Conservation (phyloP, 1,140 invertebrate genomes). For the Aphis gossypii region DNA sequence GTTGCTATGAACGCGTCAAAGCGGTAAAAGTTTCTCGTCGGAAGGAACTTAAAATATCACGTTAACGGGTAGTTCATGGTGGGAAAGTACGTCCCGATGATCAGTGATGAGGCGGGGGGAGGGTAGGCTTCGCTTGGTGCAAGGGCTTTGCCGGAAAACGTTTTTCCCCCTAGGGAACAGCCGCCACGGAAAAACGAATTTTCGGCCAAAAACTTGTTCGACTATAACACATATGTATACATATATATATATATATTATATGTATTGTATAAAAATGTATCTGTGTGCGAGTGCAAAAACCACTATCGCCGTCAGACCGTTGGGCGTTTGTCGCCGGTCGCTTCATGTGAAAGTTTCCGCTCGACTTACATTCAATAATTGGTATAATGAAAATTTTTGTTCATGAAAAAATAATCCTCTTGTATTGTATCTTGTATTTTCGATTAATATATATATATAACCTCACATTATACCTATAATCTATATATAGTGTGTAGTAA, state of each 20-base stretch:
- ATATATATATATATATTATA: background rate
- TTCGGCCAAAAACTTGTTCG: constrained; percentile 8
- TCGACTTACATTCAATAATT: background rate
- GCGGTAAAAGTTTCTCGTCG: constrained; percentile 15
- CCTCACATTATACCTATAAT: background rate
- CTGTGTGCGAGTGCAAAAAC: background rate
- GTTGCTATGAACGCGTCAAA: constrained; percentile 18
- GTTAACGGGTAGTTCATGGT: background rate
- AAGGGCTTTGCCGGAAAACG: background rate
- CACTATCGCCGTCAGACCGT: background rate
- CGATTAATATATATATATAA: background rate
- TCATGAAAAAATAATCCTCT: background rate
- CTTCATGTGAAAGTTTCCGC: background rate
- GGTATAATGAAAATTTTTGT: background rate
- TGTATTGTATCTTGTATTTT: background rate
- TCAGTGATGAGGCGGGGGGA: too few relatives aligned
- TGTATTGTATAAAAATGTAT: background rate
- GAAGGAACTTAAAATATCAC: background rate
- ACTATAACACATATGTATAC: background rate
- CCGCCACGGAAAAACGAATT: background rate
- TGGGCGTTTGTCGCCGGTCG: background rate
- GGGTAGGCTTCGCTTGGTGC: background rate
- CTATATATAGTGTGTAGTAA: background rate
- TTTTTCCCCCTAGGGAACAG: constrained; percentile 1
- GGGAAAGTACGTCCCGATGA: background rate